Evolutionary conservation across 37 sponge, comb jelly and placozoan genomes (phyloP).

Genomic region (Mnemiopsis leidyi): DNA sequence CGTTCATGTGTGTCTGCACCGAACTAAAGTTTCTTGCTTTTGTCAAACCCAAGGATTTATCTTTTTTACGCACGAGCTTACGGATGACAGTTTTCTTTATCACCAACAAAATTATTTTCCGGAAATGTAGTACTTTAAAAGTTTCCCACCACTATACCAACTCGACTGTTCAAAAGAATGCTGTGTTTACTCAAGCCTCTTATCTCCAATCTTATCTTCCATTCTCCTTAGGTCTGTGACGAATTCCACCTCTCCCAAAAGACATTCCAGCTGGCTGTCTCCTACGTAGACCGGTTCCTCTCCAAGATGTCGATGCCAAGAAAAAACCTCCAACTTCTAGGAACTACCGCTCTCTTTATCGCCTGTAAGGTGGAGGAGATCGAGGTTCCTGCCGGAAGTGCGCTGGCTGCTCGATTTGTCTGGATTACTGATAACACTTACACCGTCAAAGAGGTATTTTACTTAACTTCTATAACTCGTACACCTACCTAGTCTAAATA

Average conservation of each 20-base stretch:
- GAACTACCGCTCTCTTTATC: slow-evolving; percentile 7
- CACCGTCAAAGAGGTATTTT: background rate
- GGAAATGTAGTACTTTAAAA: too few relatives aligned
- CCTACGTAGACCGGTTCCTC: slow-evolving; percentile 59
- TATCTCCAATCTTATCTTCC: background rate
- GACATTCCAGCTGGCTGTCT: slow-evolving; percentile 40
- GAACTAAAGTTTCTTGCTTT: too few relatives aligned
- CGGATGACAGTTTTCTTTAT: too few relatives aligned
- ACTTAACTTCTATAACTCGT: too few relatives aligned
- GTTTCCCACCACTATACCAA: too few relatives aligned
- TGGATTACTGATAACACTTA: slow-evolving; percentile 58
- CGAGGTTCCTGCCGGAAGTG: background rate
- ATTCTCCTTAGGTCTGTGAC: background rate
- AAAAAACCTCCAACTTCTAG: slow-evolving; percentile 24
- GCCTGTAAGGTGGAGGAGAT: slow-evolving; percentile 46
- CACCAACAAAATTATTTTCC: too few relatives aligned
- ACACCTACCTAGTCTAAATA: too few relatives aligned
- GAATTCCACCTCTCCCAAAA: slow-evolving; percentile 37
- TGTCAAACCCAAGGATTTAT: too few relatives aligned
- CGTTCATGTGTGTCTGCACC: background rate
- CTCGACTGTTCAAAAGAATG: too few relatives aligned
- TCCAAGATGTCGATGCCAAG: slow-evolving; percentile 39
- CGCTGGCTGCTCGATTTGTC: background rate
- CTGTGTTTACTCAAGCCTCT: too few relatives aligned
- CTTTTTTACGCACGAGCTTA: too few relatives aligned